These are phyloP conservation scores for Argyrosomus regius DNA, from an alignment of 2,797 vertebrate species.

Conservation along the genomic window DNA sequence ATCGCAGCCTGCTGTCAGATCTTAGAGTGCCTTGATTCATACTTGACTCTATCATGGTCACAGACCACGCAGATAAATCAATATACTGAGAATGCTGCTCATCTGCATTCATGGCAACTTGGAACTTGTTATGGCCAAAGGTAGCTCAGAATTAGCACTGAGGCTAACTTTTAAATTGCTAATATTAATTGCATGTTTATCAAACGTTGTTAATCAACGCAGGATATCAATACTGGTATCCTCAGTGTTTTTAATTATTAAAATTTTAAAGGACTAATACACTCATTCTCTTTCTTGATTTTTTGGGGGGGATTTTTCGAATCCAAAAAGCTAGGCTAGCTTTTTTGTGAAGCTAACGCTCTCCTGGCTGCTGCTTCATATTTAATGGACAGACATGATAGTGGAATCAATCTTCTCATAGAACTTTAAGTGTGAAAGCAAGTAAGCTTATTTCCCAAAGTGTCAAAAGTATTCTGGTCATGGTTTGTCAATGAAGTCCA, in stretches of 20 bases:
- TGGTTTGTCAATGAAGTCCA: neutral
- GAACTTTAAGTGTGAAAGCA: neutral
- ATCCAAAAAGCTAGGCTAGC: neutral
- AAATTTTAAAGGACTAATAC: neutral
- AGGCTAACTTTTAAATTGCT: neutral
- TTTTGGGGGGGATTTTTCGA: neutral
- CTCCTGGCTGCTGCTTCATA: neutral
- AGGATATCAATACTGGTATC: neutral
- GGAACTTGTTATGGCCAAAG: constrained; percentile 6
- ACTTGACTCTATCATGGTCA: neutral
- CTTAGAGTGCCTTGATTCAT: constrained; percentile 12
- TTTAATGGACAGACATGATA: neutral
- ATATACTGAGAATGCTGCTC: neutral
- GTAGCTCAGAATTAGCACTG: neutral
- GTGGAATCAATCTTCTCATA: neutral
- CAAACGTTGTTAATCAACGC: neutral
- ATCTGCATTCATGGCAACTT: constrained; percentile 43
- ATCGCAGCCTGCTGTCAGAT: neutral
- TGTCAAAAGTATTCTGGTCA: neutral
- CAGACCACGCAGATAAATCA: neutral
- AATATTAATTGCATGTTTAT: neutral
- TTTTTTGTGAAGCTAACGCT: neutral
- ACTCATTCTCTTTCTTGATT: neutral
- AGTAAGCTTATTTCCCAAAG: too few species aligned
- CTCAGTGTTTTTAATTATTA: neutral